Evolutionary conservation across 2,113 vertebrate genomes (phyloP).

Genomic region (Poecile atricapillus): DNA sequence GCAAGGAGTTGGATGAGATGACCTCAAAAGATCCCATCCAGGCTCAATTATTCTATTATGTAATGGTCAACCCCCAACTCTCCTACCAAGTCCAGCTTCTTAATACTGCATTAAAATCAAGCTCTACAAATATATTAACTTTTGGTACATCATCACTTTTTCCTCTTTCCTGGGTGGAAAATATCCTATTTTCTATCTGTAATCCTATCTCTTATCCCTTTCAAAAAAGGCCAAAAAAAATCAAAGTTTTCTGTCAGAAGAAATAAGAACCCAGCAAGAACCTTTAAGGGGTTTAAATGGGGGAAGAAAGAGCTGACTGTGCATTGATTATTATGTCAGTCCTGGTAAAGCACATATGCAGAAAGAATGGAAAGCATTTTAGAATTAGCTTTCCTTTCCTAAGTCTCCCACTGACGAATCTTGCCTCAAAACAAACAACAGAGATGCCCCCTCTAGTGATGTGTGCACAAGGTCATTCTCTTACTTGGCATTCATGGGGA

Average conservation of each 20-base stretch:
- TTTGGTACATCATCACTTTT: background rate
- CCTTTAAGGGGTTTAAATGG: background rate
- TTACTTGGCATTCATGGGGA: conserved; percentile 98
- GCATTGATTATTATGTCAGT: background rate
- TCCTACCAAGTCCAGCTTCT: background rate
- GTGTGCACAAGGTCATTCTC: background rate
- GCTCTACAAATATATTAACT: background rate
- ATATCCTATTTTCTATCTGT: background rate
- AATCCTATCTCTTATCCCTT: background rate
- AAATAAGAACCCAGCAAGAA: background rate
- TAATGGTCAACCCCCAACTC: background rate
- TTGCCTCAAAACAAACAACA: background rate
- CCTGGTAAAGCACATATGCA: background rate
- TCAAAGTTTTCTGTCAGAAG: background rate
- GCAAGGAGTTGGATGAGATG: accelerated
- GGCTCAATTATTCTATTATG: background rate
- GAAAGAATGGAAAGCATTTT: background rate
- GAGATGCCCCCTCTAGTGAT: background rate
- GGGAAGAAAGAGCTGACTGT: background rate
- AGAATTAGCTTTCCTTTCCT: background rate
- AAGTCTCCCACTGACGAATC: background rate
- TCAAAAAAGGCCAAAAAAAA: background rate
- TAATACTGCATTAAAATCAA: background rate
- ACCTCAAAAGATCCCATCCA: background rate
- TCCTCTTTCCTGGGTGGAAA: background rate